phyloP scores from a whole-genome alignment of 2,888 invertebrate species.

The Deladenus siricidicola region DNA sequence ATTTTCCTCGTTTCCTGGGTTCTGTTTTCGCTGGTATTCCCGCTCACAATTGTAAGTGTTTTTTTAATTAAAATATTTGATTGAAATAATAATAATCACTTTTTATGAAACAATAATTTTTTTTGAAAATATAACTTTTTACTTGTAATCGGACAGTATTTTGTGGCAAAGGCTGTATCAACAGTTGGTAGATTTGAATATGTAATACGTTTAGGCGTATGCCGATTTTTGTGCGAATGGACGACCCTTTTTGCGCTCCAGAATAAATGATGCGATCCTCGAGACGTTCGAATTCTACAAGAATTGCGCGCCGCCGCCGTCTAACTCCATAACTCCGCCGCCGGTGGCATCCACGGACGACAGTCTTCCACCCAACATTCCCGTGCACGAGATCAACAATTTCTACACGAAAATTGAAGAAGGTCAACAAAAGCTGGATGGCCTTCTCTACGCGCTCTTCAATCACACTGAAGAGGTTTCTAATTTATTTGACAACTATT shows the following conservation, averaged over 20 bases:
- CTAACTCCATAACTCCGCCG: not conserved
- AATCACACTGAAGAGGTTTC: slow-evolving; percentile 35
- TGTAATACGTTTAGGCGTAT: slow-evolving; percentile 37
- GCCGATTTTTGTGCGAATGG: slow-evolving; percentile 43
- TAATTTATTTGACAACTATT: not conserved
- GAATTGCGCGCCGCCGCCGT: slow-evolving; percentile 21
- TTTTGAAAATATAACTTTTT: not conserved
- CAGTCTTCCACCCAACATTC: slow-evolving; percentile 26
- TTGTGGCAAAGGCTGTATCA: no score
- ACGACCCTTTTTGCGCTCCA: slow-evolving; percentile 32
- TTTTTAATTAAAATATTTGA: no score
- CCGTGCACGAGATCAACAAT: slow-evolving; percentile 13
- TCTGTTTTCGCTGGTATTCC: slow-evolving; percentile 38
- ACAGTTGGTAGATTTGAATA: no score
- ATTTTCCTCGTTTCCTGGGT: slow-evolving; percentile 47
- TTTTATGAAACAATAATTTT: no score
- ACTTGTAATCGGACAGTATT: no score
- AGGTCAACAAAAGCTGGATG: slow-evolving; percentile 36
- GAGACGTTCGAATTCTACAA: slow-evolving; percentile 42
- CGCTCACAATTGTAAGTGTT: slow-evolving; percentile 38
- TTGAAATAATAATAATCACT: not conserved
- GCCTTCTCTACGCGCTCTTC: slow-evolving; percentile 34
- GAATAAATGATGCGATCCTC: slow-evolving; percentile 31
- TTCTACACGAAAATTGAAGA: slow-evolving; percentile 9
- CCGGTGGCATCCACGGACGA: slow-evolving; percentile 26